Evolutionary conservation across 2,888 invertebrate genomes (phyloP).

Genomic region (Smittia aterrima): DNA sequence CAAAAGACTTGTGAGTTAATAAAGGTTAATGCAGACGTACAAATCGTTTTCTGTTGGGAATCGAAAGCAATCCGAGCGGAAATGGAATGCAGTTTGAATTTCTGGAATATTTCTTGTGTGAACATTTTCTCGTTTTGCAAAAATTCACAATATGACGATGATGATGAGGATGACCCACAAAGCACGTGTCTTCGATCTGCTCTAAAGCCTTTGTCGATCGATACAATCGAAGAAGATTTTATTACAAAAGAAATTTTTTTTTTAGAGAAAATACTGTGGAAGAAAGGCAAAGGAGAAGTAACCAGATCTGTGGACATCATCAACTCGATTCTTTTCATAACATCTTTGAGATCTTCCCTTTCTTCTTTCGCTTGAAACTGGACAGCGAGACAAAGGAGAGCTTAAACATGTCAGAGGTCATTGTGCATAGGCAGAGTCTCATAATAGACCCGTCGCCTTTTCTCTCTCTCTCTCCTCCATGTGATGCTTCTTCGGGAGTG

Average conservation of each 20-base stretch:
- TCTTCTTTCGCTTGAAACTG: not conserved
- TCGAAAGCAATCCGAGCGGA: not conserved
- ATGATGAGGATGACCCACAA: not conserved
- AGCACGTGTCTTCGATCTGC: too few relatives aligned
- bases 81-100: slow-evolving; percentile 13
- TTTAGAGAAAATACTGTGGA: not conserved
- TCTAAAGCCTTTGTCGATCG: not conserved
- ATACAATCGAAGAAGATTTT: not conserved
- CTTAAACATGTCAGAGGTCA: slow-evolving; percentile 39
- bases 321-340: slow-evolving; percentile 28
- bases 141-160: not conserved
- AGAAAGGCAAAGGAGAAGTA: not conserved
- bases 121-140: not conserved
- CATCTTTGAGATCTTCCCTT: not conserved
- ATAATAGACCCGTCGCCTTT: not conserved
- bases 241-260: not conserved
- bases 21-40: not conserved
- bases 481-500: not conserved
- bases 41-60: not conserved
- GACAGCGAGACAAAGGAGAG: slow-evolving; percentile 4
- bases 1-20: slow-evolving; percentile 14
- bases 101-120: not conserved
- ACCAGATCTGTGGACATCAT: not conserved
- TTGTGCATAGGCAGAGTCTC: slow-evolving; percentile 19
- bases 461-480: not conserved